Conservation (phyloP, 2,888 invertebrate genomes). For the Opisthograptis luteolata region DNA sequence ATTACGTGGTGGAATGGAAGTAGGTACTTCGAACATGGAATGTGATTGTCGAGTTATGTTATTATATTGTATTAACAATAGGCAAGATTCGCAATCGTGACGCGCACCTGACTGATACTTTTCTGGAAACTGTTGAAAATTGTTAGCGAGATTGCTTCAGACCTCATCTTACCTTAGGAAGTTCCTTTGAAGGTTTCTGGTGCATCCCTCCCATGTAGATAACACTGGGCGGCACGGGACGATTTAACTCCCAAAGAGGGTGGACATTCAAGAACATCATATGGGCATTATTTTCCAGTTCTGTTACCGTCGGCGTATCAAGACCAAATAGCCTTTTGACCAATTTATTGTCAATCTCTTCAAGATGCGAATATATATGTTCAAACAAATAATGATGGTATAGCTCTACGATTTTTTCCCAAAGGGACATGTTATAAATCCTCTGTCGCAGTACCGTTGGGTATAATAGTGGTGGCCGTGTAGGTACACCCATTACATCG, state of each 20-base stretch:
- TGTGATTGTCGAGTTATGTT: too few relatives aligned
- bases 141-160: too few relatives aligned
- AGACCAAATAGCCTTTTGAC: slow-evolving; percentile 41
- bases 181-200: slow-evolving; percentile 51
- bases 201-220: slow-evolving; percentile 67
- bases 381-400: slow-evolving; percentile 22
- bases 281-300: slow-evolving; percentile 48
- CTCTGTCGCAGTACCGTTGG: slow-evolving; percentile 17
- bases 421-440: slow-evolving; percentile 18
- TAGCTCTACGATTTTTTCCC: slow-evolving; percentile 25
- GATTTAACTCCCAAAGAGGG: slow-evolving; percentile 55
- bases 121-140: too few relatives aligned
- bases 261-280: slow-evolving; percentile 66
- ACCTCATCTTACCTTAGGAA: slow-evolving; percentile 63
- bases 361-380: slow-evolving; percentile 4
- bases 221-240: slow-evolving; percentile 64
- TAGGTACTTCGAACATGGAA: too few relatives aligned
- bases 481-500: slow-evolving; percentile 22
- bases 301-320: slow-evolving; percentile 35
- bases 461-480: slow-evolving; percentile 16
- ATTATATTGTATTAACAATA: too few relatives aligned
- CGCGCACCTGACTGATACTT: too few relatives aligned
- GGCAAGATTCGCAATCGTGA: too few relatives aligned
- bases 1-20: too few relatives aligned
- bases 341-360: slow-evolving; percentile 24